Evolutionary conservation across 2,888 invertebrate genomes (phyloP), one percentile per base, ranked within the genome.

Genomic region (Sepiola atlantica): DNA sequence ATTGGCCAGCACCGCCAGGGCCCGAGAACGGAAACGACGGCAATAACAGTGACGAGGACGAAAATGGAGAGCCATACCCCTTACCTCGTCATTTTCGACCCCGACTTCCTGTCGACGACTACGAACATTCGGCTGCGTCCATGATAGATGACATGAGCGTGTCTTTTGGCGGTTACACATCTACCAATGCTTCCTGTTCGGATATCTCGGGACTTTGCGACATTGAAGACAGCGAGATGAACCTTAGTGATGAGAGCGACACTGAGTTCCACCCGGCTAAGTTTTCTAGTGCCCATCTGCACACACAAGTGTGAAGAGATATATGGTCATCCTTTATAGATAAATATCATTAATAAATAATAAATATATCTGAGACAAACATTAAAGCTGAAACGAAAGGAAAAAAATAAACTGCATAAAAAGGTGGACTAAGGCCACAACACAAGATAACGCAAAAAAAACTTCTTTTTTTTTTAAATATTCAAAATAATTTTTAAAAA

Each of bases 141-240:
- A 95, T 96, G 92, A 95, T 97, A 94, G 98, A 98, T 97, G 98
- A 98, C 95, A 98, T 98, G 97, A 98, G 98, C 93, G 97, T 98
- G 96, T 97, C 97, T 18, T 98, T 98, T 95, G 98, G 97, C 20
- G 97, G 98, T 28, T 97, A 97, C 94, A 96, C 96, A 3, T 97
- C 97, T 95, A 98, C 98, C 95, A 98, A 98, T 93, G 98, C 98
- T 28, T 99, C 99, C 96, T 98, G 98, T 97, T 99, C 99, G 97
- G 98, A 99, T 97, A 98, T 99, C 96, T 99, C 99, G 94, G 98
- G 98, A 94, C 98, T 99, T 95, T 99, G 99, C 98, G 99, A 99
- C 98, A 99, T 99, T 97, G 99, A 99, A 97, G 98, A 98, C 97
- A 97, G 97, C 95, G 97, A 97, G 94, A 96, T 96, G 16, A 97